phyloP scores from a whole-genome alignment of 2,113 vertebrate genomes.

The Hystrix cristata region DNA sequence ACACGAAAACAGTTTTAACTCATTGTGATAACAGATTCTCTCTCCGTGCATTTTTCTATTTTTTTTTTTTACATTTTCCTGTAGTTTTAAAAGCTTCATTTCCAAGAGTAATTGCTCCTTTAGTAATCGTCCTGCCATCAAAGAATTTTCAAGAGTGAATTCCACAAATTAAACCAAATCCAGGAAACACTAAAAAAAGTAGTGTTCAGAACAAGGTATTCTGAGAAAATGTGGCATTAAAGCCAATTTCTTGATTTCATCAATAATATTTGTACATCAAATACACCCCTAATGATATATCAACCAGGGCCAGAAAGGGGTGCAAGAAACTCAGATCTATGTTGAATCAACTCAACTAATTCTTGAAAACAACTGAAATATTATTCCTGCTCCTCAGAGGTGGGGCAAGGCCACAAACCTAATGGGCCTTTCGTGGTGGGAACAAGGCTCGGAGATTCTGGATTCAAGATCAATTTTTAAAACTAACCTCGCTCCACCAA shows the following conservation, averaged over 20 bases:
- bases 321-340: neutral
- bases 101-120: slow-evolving; percentile 9
- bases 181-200: neutral
- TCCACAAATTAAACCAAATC: slow-evolving; percentile 12
- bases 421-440: rapidly evolving
- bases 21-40: neutral
- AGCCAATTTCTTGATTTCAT: slow-evolving; percentile 47
- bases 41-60: neutral
- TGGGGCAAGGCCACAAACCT: neutral
- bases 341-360: neutral
- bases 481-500: neutral
- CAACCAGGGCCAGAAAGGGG: neutral
- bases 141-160: slow-evolving; percentile 30
- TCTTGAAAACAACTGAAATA: neutral
- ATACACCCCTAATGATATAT: neutral
- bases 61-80: neutral
- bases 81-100: neutral
- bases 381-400: neutral
- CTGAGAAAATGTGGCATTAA: neutral
- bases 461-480: neutral
- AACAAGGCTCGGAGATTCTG: neutral
- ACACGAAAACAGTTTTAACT: slow-evolving; percentile 29
- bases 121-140: neutral
- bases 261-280: neutral
- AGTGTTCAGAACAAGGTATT: neutral